These are phyloP conservation scores for Butastur rufipennis DNA, from an alignment of 2,113 vertebrate genomes.

Conservation along the genomic window DNA sequence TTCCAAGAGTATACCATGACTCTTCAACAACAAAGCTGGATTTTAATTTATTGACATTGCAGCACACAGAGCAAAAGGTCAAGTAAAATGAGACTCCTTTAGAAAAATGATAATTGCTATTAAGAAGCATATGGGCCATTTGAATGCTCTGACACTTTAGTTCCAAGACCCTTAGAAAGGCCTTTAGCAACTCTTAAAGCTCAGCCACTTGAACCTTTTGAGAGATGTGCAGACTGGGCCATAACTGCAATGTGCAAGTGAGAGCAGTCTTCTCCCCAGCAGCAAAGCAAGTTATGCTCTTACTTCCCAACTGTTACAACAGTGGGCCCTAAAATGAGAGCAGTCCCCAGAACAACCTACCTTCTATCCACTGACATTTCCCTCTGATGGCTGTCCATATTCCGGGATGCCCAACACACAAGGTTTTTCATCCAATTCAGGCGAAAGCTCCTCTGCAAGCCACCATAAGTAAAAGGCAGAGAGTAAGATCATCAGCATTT, in stretches of 20 bases:
- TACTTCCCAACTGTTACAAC: background rate
- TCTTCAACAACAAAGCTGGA: constrained; percentile 12
- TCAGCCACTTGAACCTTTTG: background rate
- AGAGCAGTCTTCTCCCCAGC: background rate
- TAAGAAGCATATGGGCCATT: background rate
- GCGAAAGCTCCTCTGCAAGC: background rate
- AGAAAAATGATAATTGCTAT: background rate
- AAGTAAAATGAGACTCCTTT: constrained; percentile 20
- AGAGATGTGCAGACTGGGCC: background rate
- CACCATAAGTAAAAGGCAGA: background rate
- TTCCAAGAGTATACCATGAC: background rate
- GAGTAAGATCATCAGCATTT: background rate
- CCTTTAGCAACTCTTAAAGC: background rate
- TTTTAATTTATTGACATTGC: constrained; percentile 25
- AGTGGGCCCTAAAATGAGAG: background rate
- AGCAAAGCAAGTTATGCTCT: background rate
- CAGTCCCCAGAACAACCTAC: background rate
- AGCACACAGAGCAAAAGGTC: background rate
- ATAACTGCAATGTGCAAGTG: background rate
- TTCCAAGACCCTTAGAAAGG: background rate
- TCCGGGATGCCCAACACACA: rapidly evolving
- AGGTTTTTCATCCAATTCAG: background rate
- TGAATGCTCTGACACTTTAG: background rate
- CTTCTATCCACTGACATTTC: background rate
- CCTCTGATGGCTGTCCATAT: background rate